These are phyloP conservation scores for Mixornis gularis DNA, from an alignment of 2,113 vertebrate species.

Conservation along the genomic window DNA sequence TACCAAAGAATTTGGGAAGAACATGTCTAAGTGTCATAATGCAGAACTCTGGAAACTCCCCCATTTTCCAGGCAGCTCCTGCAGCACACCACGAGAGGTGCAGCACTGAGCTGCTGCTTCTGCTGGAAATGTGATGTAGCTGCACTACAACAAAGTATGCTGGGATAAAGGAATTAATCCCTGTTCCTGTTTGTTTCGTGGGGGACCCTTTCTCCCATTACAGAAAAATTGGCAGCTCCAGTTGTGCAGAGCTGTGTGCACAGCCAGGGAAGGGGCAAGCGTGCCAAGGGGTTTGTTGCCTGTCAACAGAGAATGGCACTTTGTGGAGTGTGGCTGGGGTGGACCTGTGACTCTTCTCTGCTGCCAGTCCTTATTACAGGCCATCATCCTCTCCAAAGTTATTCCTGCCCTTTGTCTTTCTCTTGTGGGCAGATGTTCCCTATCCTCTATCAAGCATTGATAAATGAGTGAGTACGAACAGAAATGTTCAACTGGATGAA, in stretches of 20 bases:
- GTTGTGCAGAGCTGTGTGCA: neutral
- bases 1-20: neutral
- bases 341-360: neutral
- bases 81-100: rapidly evolving
- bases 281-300: neutral
- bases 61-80: neutral
- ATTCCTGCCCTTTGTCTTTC: neutral
- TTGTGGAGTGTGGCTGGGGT: neutral
- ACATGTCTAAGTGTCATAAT: rapidly evolving
- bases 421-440: neutral
- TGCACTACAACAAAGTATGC: neutral
- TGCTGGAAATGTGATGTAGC: neutral
- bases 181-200: neutral
- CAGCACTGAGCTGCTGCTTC: neutral
- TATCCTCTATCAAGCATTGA: neutral
- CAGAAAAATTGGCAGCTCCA: neutral
- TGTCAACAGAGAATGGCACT: neutral
- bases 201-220: neutral
- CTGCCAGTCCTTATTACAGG: neutral
- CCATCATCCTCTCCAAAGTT: neutral
- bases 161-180: neutral
- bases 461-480: neutral
- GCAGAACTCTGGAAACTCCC: neutral
- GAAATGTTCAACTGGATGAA: neutral
- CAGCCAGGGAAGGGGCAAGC: neutral